Evolutionary conservation across 2,888 invertebrate genomes (phyloP).

Genomic region (Tineola bisselliella): DNA sequence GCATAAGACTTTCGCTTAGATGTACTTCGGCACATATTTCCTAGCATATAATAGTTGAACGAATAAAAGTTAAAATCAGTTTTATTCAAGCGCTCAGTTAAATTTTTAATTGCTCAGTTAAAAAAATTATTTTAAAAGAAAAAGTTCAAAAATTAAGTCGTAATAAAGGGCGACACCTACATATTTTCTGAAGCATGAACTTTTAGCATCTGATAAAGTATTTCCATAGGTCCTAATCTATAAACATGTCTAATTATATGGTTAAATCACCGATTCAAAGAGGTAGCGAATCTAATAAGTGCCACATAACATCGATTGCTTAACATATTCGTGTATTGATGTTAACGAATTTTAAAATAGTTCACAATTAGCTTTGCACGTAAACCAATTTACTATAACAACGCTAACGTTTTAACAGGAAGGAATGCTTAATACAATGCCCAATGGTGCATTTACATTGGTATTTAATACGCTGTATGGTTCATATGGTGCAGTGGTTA

Average conservation of each 20-base stretch:
- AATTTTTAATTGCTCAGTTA: not conserved
- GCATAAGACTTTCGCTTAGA: no score
- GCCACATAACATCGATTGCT: slow-evolving; percentile 2
- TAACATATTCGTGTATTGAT: not conserved
- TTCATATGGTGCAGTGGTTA: no score
- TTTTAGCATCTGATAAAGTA: not conserved
- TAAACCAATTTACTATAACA: not conserved
- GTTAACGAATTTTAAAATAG: not conserved
- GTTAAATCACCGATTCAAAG: not conserved
- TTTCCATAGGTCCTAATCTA: not conserved
- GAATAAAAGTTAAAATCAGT: not conserved
- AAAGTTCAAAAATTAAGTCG: not conserved
- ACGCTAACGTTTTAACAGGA: not conserved
- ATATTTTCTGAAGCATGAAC: not conserved
- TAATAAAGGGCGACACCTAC: slow-evolving; percentile 1
- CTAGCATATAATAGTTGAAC: no score
- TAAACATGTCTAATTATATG: not conserved
- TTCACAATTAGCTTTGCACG: slow-evolving; percentile 1
- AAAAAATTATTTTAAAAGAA: not conserved
- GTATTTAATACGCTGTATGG: no score
- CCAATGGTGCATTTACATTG: no score
- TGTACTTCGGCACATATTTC: no score
- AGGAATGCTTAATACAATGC: not conserved
- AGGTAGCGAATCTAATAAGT: not conserved
- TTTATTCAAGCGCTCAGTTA: not conserved